Evolutionary conservation across 1,140 invertebrate species (phyloP), one percentile per base, ranked within the genome.

Genomic region (Cotesia typhae): DNA sequence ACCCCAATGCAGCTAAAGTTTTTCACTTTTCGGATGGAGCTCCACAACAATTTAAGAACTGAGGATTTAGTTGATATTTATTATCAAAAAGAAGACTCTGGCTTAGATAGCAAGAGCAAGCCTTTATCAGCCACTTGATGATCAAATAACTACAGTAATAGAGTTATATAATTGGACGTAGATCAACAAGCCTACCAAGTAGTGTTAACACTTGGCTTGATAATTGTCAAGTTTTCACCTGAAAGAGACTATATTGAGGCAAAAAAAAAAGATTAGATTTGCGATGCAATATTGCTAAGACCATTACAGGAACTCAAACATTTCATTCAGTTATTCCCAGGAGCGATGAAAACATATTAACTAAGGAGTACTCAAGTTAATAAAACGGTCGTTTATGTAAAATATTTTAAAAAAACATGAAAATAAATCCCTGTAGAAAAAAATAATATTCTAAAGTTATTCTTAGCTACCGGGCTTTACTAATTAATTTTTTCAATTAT

Each of bases 81-180:
- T 41, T 41, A 41, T 4, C 4, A 82, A 60, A 64, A 79, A 71
- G 38, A 71, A 65, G 79, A 85, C 71, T 85, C 14, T 14, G 14
- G 14, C 14, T 14, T 14, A 14, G 14, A 14, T 14, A 14, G 14
- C 14, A 14, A 14, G 14, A 14, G 14, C 14, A 14, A 14, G 14
- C 14, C 14, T 14, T 14, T 14, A 14, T 14, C 14, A 14, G 14
- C 14, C 14, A 14, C 14, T 14, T 14, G 14, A 14, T 14, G 14
- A 14, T 14, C 14, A 14, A 14, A 14, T 14, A 14, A 14, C 14
- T 0, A 14, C 14, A 14, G 14, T 14, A 14, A 14, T 14, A 14
- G 14, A 14, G 14, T n/a, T n/a, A 14, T 41, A 41, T 3, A 41
- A 41, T 3, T 41, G 38, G 38, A 3, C 38, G 3, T 41, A 1